These are phyloP conservation scores for Sipha flava DNA, from an alignment of 1,140 invertebrate species.

Conservation along the genomic window DNA sequence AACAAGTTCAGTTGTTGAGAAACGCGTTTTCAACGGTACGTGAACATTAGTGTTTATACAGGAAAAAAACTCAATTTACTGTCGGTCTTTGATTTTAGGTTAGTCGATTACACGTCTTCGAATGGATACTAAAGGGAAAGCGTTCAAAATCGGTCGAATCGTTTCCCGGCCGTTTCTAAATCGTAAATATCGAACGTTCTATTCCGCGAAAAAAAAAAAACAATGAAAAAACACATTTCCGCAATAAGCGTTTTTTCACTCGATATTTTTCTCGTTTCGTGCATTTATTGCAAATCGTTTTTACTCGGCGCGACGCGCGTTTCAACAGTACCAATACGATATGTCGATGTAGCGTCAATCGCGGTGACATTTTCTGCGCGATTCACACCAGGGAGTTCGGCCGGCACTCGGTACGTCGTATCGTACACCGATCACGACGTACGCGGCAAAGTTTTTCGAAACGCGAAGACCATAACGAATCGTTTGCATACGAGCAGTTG, in stretches of 20 bases:
- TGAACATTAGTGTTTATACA: slow-evolving; percentile 8
- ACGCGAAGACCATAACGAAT: no score
- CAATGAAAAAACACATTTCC: slow-evolving; percentile 17
- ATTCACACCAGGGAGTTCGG: no score
- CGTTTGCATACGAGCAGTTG: no score
- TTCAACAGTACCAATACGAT: no score
- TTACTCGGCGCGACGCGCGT: neutral
- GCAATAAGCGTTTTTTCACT: neutral
- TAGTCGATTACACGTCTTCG: slow-evolving; percentile 6
- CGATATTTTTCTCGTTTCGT: neutral
- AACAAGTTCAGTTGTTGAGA: neutral
- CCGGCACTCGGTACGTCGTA: no score
- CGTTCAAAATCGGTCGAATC: slow-evolving; percentile 25
- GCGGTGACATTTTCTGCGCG: no score
- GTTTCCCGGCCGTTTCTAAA: slow-evolving; percentile 15
- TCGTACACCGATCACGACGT: no score
- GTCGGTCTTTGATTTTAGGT: slow-evolving; percentile 21
- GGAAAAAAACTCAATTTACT: slow-evolving; percentile 20
- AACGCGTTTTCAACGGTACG: slow-evolving; percentile 17
- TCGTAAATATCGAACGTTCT: slow-evolving; percentile 16
- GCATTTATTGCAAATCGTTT: neutral
- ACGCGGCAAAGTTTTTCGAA: no score
- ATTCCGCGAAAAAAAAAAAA: neutral
- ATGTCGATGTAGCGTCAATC: no score
- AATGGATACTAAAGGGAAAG: slow-evolving; percentile 20